Evolutionary conservation across 1,140 invertebrate species (phyloP).

Genomic region (Calliphora vicina): DNA sequence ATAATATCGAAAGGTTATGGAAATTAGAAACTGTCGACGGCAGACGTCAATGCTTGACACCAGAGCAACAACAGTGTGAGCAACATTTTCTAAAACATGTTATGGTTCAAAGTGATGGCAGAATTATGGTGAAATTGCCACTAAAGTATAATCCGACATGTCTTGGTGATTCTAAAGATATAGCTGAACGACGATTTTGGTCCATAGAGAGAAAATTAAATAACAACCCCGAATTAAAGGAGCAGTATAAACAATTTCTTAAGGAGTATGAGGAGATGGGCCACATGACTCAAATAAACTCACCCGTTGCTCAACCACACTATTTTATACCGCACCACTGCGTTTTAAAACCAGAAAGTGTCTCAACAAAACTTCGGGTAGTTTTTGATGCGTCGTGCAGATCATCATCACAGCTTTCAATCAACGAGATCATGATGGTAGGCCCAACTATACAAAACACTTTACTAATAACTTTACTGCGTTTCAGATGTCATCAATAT

Average conservation of each 20-base stretch:
- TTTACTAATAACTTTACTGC: constrained; percentile 26
- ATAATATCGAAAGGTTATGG: not conserved
- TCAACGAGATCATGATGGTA: constrained; percentile 40
- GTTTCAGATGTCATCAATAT: constrained; percentile 51
- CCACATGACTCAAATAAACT: constrained; percentile 4
- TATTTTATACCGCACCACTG: too few relatives aligned
- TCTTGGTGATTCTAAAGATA: not conserved
- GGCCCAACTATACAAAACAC: constrained; percentile 34
- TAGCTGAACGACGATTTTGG: not conserved
- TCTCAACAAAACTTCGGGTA: too few relatives aligned
- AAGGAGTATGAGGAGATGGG: constrained; percentile 29
- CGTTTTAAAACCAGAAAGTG: too few relatives aligned
- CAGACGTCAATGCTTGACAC: not conserved
- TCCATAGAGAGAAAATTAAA: not conserved
- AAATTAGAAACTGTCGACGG: not conserved
- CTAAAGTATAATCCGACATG: not conserved
- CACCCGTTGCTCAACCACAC: too few relatives aligned
- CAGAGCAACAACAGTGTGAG: not conserved
- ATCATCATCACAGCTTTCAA: constrained; percentile 39
- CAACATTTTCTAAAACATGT: not conserved
- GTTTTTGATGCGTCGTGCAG: constrained; percentile 46
- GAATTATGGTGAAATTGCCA: constrained; percentile 18
- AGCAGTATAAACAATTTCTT: not conserved
- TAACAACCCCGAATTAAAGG: not conserved
- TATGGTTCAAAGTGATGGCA: not conserved